Evolutionary conservation across 2,797 vertebrate species (phyloP).

Genomic region (Acridotheres tristis): DNA sequence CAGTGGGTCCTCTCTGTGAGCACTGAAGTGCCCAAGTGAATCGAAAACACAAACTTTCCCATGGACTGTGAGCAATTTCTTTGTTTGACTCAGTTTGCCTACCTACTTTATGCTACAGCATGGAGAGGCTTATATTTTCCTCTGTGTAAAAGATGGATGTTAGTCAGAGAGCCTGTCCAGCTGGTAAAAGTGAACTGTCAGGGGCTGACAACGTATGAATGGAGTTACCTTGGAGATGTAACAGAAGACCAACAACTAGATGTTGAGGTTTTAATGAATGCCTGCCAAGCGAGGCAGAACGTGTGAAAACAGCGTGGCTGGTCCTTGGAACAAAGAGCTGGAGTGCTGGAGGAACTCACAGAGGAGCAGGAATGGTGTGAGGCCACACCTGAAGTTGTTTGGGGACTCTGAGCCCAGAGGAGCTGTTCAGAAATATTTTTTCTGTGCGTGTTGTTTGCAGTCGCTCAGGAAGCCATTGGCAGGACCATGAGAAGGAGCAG

Average conservation of each 20-base stretch:
- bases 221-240: slow-evolving; percentile 58
- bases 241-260: slow-evolving; percentile 8
- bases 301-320: not conserved
- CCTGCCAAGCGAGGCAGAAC: not conserved
- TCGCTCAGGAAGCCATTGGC: not conserved
- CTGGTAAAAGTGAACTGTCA: slow-evolving; percentile 17
- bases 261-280: not conserved
- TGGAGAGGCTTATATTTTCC: not conserved
- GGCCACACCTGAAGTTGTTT: not conserved
- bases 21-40: not conserved
- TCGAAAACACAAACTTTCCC: not conserved
- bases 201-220: not conserved
- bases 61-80: not conserved
- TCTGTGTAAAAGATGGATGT: slow-evolving; percentile 3
- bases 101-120: not conserved
- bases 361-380: not conserved
- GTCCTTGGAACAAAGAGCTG: not conserved
- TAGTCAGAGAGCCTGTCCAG: not conserved
- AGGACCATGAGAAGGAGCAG: not conserved
- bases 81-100: slow-evolving; percentile 5
- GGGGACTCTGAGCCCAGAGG: not conserved
- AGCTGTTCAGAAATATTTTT: not conserved
- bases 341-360: not conserved
- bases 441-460: not conserved
- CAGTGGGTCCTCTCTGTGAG: not conserved